A percentile compares a stretch with the other conserved stretches of the same genome.
Conservation (phyloP, 2,797 vertebrate species). For the Gymnodraco acuticeps region DNA sequence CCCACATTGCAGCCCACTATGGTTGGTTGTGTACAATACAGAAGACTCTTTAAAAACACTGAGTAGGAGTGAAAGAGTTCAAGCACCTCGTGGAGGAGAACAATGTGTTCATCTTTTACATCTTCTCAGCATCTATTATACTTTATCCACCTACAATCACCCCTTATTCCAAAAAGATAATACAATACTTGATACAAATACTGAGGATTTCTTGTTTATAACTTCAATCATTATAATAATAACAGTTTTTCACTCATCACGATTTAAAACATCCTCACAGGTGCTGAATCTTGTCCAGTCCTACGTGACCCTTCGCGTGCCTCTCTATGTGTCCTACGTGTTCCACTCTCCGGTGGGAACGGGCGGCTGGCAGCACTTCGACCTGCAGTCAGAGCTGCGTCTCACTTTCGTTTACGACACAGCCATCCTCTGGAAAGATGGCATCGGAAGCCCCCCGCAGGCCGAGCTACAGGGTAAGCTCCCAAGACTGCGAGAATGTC, state of each 20-base stretch:
- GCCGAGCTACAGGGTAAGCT: slow-evolving; percentile 91
- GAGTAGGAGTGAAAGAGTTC: slow-evolving; percentile 64
- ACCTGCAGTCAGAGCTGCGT: slow-evolving; percentile 93
- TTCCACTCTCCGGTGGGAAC: slow-evolving; percentile 92
- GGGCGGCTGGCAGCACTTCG: slow-evolving; percentile 97
- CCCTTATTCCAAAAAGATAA: slow-evolving; percentile 28
- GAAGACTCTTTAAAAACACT: slow-evolving; percentile 39
- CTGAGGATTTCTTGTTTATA: slow-evolving; percentile 1
- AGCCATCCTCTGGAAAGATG: slow-evolving; percentile 95
- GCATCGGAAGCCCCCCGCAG: slow-evolving; percentile 93
- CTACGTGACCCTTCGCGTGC: slow-evolving; percentile 94
- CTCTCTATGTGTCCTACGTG: slow-evolving; percentile 94
- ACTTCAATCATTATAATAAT: background rate
- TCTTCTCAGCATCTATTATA: slow-evolving; percentile 53
- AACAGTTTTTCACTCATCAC: background rate
- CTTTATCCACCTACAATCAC: slow-evolving; percentile 30
- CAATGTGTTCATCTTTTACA: slow-evolving; percentile 53
- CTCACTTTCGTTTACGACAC: slow-evolving; percentile 98
- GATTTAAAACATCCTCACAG: slow-evolving; percentile 68
- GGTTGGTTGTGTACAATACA: slow-evolving; percentile 21
- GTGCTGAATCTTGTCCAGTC: slow-evolving; percentile 96
- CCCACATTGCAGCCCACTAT: slow-evolving; percentile 37
- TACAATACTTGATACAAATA: slow-evolving; percentile 1
- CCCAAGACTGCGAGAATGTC: too few species aligned
- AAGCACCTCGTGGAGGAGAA: slow-evolving; percentile 58